phyloP scores from a whole-genome alignment of 2,113 vertebrate species.

The Pterocles gutturalis region DNA sequence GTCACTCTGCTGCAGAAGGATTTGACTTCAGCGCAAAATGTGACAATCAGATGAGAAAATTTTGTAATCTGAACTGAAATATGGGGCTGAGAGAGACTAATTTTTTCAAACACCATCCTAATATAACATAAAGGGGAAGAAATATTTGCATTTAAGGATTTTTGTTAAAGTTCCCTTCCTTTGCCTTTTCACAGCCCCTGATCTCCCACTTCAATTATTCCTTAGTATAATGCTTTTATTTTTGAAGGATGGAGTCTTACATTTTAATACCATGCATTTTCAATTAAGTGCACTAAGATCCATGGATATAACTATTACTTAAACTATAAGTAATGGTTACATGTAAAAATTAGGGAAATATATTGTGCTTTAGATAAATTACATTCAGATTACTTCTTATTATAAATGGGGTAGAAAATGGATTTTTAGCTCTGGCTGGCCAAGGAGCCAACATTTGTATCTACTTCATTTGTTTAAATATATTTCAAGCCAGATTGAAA shows the following conservation, averaged over 20 bases:
- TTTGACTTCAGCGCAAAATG: conserved; percentile 75
- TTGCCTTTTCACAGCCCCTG: background rate
- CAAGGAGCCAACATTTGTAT: conserved; percentile 83
- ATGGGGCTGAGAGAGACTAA: conserved; percentile 72
- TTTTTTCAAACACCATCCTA: conserved; percentile 75
- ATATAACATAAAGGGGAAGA: conserved; percentile 52
- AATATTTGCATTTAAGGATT: conserved; percentile 57
- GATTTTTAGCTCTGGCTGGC: conserved; percentile 80
- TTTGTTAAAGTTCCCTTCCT: conserved; percentile 23
- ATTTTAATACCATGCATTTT: conserved; percentile 80
- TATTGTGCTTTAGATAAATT: conserved; percentile 82
- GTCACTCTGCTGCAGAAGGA: conserved; percentile 77
- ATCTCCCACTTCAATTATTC: conserved; percentile 61
- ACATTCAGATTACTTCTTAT: conserved; percentile 83
- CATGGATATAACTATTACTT: conserved; percentile 81
- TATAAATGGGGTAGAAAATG: conserved; percentile 85
- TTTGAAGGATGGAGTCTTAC: conserved; percentile 77
- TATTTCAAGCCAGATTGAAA: conserved; percentile 85
- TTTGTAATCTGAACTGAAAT: conserved; percentile 81
- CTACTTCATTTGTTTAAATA: conserved; percentile 86
- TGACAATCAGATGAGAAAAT: conserved; percentile 77
- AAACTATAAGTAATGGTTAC: conserved; percentile 81
- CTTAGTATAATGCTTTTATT: conserved; percentile 77
- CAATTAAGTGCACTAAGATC: conserved; percentile 79
- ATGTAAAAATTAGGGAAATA: conserved; percentile 80